Evolutionary conservation across 1,140 invertebrate species (phyloP), one percentile per base, ranked within the genome.

Genomic region (Aethina tumida): DNA sequence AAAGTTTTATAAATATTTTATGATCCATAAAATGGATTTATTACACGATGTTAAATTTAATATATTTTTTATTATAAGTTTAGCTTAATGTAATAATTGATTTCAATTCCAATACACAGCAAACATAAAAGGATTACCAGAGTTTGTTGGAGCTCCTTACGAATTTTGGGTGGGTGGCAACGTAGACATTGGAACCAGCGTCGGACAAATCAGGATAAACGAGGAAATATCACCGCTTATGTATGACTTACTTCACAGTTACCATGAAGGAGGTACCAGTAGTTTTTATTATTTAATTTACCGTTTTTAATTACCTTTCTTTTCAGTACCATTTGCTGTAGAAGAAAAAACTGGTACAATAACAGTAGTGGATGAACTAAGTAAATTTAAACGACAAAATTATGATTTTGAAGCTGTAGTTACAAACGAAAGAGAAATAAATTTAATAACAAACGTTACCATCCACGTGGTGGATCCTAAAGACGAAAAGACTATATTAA

Each of bases 161-260:
- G 80, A 87, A 44, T 91, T 95, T 62, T 87, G 82, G 79, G 82
- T 94, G 10, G 81, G 82, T 1, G 81, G 81, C 32, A 86, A 85
- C 55, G 84, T 84, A 1, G 75, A 76, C 0, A 66, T 87, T 29
- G 85, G 84, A 5, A 88, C 85, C 0, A 88, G 82, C 47, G 77
- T 95, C 25, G 91, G 91, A 1, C 84, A 89, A 62, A 81, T 88
- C 22, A 65, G 79, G 36, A 70, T 85, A 1, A 81, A 76, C 12
- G 75, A 83, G 41, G 77, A 82, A 42, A 74, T 71, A 41, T 69
- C 64, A 37, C 70, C 74, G 30, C 65, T 84, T 4, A 67, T 81
- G 32, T 88, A 84, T 53, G 85, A 88, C 60, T 65, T 89, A 4
- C 57, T 88, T 45, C 75, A 89, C 64, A 74, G 81, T 53, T 81